phyloP scores from a whole-genome alignment of 1,140 invertebrate genomes.

The Mizuhopecten yessoensis region DNA sequence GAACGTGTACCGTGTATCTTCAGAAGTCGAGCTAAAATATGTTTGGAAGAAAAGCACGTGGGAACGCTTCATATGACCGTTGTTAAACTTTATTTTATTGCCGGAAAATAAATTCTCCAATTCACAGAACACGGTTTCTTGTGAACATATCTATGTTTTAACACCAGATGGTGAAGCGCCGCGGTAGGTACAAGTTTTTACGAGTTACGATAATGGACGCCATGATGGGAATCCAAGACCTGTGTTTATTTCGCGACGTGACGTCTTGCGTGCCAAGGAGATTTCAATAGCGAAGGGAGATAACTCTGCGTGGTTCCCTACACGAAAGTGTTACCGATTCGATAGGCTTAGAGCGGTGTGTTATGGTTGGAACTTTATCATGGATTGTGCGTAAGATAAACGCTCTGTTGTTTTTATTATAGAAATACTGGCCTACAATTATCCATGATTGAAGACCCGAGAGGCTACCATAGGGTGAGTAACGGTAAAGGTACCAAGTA shows the following conservation, averaged over 20 bases:
- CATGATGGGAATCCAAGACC: not conserved
- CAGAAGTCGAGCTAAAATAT: too few species aligned
- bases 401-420: not conserved
- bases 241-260: conserved; percentile 11
- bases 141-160: not conserved
- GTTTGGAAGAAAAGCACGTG: too few species aligned
- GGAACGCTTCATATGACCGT: too few species aligned
- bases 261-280: not conserved
- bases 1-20: too few species aligned
- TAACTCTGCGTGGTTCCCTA: not conserved
- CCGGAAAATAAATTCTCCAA: not conserved
- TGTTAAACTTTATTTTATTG: not conserved
- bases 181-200: not conserved
- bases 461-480: too few species aligned
- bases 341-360: not conserved
- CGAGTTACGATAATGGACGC: not conserved
- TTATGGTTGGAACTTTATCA: not conserved
- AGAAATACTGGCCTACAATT: not conserved
- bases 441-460: not conserved
- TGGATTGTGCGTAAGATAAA: not conserved
- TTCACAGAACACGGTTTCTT: not conserved
- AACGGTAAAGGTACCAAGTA: too few species aligned
- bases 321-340: too few species aligned
- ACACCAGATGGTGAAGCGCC: not conserved
- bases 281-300: not conserved